These are phyloP conservation scores for Craseonycteris thonglongyai DNA, from an alignment of 2,113 vertebrate species.

Conservation along the genomic window DNA sequence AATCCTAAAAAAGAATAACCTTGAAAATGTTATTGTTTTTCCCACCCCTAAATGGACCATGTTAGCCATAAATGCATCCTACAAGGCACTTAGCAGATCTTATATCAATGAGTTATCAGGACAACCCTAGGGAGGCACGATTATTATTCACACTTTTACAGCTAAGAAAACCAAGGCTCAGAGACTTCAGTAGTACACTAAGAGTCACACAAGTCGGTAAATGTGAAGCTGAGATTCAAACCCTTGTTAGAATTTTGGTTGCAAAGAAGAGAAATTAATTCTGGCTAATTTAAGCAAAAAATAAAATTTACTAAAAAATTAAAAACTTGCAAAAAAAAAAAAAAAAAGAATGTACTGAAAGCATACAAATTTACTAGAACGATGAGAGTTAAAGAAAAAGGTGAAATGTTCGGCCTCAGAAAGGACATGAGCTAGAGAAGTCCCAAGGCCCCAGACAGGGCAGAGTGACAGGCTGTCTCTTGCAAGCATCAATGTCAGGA, in stretches of 20 bases:
- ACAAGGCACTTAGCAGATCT: neutral
- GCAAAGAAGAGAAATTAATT: neutral
- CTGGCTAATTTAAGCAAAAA: neutral
- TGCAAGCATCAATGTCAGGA: neutral
- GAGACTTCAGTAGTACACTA: neutral
- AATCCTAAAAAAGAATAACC: neutral
- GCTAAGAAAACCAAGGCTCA: neutral
- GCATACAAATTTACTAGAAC: neutral
- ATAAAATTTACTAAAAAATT: neutral
- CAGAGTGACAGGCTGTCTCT: accelerated
- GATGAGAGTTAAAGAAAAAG: neutral
- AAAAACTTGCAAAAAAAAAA: neutral
- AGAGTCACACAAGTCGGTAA: neutral
- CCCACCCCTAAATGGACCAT: neutral
- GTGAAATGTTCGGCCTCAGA: neutral
- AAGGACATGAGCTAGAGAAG: neutral
- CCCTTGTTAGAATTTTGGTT: neutral
- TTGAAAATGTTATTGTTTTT: neutral
- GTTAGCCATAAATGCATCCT: neutral
- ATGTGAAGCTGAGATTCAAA: neutral
- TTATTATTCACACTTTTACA: neutral
- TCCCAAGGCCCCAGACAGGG: neutral
- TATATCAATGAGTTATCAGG: neutral
- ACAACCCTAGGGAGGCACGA: neutral
- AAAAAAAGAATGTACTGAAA: neutral